Conservation (phyloP, 2,888 invertebrate genomes). For the Pecten maximus region DNA sequence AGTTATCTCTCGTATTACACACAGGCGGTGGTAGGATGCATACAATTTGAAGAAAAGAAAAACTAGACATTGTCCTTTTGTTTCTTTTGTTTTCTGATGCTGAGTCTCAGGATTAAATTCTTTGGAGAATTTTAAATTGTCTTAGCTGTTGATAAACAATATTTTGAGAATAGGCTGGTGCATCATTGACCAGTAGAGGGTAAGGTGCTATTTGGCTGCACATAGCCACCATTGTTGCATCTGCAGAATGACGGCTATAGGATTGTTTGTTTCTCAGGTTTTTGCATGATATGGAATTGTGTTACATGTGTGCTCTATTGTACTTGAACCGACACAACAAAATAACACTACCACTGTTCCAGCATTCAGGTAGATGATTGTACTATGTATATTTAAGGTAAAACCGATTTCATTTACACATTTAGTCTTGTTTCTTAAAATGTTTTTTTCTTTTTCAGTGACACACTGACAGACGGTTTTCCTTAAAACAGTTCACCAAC, state of each 20-base stretch:
- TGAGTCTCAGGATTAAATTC: background rate
- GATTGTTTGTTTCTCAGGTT: background rate
- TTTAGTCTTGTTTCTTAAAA: background rate
- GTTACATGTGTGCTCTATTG: background rate
- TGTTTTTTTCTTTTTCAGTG: background rate
- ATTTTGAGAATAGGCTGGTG: background rate
- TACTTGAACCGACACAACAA: background rate
- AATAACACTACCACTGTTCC: background rate
- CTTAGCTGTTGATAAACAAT: background rate
- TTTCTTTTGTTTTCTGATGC: slow-evolving; percentile 11
- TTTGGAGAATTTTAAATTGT: background rate
- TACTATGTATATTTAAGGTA: background rate
- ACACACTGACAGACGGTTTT: background rate
- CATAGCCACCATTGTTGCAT: background rate
- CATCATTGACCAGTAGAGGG: background rate
- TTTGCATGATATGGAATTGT: background rate
- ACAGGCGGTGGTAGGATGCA: background rate
- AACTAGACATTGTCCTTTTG: background rate
- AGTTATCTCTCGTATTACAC: background rate
- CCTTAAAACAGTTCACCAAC: background rate
- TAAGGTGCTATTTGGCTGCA: background rate
- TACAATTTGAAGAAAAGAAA: background rate
- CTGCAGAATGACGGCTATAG: background rate
- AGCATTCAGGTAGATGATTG: background rate
- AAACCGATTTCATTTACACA: background rate